A percentile compares a stretch with the other conserved stretches of the same genome.
Conservation (phyloP, 2,888 invertebrate genomes). For the Empis livida region DNA sequence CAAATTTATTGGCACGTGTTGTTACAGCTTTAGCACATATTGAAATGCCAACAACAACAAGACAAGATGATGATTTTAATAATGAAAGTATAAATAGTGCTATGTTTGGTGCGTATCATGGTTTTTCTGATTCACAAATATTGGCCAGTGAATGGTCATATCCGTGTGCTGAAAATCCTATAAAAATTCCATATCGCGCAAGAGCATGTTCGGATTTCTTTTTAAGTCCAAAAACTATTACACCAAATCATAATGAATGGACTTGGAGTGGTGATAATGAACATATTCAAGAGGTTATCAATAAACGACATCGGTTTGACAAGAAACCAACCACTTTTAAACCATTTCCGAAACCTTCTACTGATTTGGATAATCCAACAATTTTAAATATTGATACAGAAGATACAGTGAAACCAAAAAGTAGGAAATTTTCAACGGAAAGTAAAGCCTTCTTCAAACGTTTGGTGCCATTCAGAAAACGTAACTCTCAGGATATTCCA, state of each 20-base stretch:
- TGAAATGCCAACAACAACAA: conserved; percentile 34
- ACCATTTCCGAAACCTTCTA: no score
- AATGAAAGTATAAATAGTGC: conserved; percentile 15
- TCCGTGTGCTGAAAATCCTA: conserved; percentile 39
- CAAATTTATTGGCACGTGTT: conserved; percentile 60
- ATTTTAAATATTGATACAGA: conserved; percentile 7
- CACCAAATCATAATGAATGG: conserved; percentile 27
- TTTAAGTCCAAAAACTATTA: conserved; percentile 20
- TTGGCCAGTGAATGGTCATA: conserved; percentile 55
- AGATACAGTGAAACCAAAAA: conserved; percentile 18
- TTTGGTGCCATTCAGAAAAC: conserved; percentile 30
- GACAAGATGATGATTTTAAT: conserved; percentile 21
- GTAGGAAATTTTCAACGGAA: conserved; percentile 31
- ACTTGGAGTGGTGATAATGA: conserved; percentile 36
- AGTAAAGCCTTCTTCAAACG: conserved; percentile 22
- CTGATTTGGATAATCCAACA: no score
- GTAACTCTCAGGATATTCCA: conserved; percentile 23
- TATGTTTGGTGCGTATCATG: conserved; percentile 42
- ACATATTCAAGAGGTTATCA: conserved; percentile 34
- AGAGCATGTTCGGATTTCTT: conserved; percentile 48
- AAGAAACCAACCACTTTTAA: conserved; percentile 7
- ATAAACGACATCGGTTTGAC: conserved; percentile 19
- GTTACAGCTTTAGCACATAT: conserved; percentile 62
- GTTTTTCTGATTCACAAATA: conserved; percentile 62
- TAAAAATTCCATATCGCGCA: conserved; percentile 34